A percentile compares a stretch with the other conserved stretches of the same genome.
These are phyloP conservation scores for Actinostola sp. DNA, from an alignment of 92 coral and sea anemone genomes.

Conservation along the genomic window DNA sequence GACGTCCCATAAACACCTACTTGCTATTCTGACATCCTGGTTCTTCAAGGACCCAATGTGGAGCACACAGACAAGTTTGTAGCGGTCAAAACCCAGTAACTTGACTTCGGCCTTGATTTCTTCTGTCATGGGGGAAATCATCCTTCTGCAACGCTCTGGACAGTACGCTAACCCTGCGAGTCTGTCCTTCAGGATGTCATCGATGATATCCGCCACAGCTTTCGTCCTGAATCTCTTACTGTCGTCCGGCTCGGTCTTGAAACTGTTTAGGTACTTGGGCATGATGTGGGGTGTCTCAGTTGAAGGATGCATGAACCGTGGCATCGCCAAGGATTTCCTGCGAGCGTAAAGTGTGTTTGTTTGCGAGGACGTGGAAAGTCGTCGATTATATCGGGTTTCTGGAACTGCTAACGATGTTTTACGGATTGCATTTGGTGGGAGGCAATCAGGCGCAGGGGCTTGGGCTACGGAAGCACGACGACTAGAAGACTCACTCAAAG, in stretches of 20 bases:
- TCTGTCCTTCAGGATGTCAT: conserved; percentile 56
- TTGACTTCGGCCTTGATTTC: conserved; percentile 85
- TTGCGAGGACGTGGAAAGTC: conserved; percentile 54
- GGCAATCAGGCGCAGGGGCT: no score
- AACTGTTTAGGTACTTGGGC: conserved; percentile 78
- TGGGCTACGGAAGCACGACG: conserved; percentile 51
- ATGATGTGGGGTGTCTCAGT: conserved; percentile 22
- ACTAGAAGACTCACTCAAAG: conserved; percentile 15
- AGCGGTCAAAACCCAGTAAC: conserved; percentile 80
- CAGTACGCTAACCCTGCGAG: conserved; percentile 64
- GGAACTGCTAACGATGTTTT: conserved; percentile 30
- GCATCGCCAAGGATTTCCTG: conserved; percentile 54
- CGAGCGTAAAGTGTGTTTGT: conserved; percentile 19
- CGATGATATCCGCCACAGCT: conserved; percentile 73
- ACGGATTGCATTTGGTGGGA: no score
- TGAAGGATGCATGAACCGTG: conserved; percentile 25
- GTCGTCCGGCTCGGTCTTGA: conserved; percentile 70
- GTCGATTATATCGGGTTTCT: conserved; percentile 48
- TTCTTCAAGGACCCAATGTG: conserved; percentile 80
- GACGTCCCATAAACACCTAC: conserved; percentile 94
- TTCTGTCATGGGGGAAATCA: conserved; percentile 73
- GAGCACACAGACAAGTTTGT: conserved; percentile 85
- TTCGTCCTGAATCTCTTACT: conserved; percentile 67
- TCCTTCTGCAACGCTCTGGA: conserved; percentile 67
- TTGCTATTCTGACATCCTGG: conserved; percentile 84